Conservation (phyloP, 2,113 vertebrate genomes). For the Prionailurus bengalensis region DNA sequence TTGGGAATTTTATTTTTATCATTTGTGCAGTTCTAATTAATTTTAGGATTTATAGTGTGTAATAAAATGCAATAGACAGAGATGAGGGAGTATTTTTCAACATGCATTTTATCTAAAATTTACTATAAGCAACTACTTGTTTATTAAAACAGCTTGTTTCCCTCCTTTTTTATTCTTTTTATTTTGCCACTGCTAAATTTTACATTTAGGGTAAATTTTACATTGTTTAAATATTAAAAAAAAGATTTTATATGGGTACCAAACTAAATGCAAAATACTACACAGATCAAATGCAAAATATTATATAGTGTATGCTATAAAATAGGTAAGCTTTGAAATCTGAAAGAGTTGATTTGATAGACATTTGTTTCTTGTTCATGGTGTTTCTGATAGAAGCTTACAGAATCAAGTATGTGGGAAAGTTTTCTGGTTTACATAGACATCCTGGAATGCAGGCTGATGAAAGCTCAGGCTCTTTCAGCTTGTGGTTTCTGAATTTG, state of each 20-base stretch:
- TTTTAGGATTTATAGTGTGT: neutral
- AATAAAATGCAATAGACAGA: neutral
- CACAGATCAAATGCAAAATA: neutral
- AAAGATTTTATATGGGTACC: neutral
- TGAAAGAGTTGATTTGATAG: neutral
- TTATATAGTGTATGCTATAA: neutral
- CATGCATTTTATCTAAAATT: neutral
- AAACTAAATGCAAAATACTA: neutral
- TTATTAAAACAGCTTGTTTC: neutral
- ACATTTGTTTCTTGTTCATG: neutral
- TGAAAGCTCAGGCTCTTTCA: neutral
- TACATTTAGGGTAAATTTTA: neutral
- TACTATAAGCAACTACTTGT: neutral
- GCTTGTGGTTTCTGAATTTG: neutral
- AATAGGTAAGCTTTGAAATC: neutral
- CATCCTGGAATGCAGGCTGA: neutral
- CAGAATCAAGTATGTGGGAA: fast-evolving
- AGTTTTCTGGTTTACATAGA: neutral
- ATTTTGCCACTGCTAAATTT: neutral
- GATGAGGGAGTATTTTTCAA: neutral
- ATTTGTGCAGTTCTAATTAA: neutral
- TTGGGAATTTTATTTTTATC: neutral
- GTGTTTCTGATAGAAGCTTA: neutral
- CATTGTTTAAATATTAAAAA: neutral
- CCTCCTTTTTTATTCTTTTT: neutral